Conservation (phyloP, 2,797 vertebrate genomes). For the Trachurus trachurus region DNA sequence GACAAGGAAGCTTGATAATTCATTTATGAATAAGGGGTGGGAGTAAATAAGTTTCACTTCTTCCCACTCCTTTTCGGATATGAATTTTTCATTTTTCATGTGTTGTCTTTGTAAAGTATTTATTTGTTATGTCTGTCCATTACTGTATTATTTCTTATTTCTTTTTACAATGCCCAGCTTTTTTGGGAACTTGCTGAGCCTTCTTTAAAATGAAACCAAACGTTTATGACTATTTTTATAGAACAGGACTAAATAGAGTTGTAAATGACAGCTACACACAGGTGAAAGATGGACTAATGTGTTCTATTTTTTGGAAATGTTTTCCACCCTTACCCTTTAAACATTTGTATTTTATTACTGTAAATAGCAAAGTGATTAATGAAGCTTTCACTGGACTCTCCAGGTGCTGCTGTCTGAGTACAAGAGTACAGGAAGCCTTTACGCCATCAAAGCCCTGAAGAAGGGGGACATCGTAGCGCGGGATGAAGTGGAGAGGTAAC, state of each 20-base stretch:
- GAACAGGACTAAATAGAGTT: not conserved
- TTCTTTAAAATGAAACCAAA: not conserved
- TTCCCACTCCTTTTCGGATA: too few species aligned
- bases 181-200: not conserved
- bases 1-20: too few species aligned
- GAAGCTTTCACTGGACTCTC: not conserved
- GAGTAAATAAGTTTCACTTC: too few species aligned
- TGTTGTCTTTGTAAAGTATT: too few species aligned
- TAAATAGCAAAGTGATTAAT: not conserved
- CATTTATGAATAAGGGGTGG: too few species aligned
- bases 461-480: constrained; percentile 93
- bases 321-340: not conserved
- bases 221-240: not conserved
- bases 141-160: too few species aligned
- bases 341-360: not conserved
- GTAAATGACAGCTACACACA: not conserved
- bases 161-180: not conserved
- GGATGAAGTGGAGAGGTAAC: constrained; percentile 93
- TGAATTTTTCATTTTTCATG: too few species aligned
- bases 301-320: too few species aligned
- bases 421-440: constrained; percentile 92
- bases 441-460: constrained; percentile 94
- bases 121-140: too few species aligned
- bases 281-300: not conserved
- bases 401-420: constrained; percentile 88